phyloP scores from a whole-genome alignment of 2,888 invertebrate genomes.

The Pediacus dermestoides region DNA sequence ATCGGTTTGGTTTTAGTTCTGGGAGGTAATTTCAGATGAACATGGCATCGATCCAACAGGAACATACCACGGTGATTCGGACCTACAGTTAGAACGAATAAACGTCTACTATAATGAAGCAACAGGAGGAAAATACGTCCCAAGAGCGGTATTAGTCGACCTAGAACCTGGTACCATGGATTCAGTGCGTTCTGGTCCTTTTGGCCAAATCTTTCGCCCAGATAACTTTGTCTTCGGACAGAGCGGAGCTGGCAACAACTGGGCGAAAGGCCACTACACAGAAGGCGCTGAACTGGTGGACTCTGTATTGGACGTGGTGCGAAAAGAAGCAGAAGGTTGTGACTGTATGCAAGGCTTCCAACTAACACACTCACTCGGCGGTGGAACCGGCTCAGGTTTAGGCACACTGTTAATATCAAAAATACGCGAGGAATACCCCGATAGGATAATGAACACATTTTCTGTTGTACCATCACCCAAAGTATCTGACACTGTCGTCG shows the following conservation, averaged over 20 bases:
- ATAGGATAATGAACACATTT: conserved; percentile 97
- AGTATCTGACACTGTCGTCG: conserved; percentile 88
- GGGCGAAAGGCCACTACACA: conserved; percentile 91
- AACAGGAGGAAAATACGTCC: conserved; percentile 89
- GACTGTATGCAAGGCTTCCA: conserved; percentile 94
- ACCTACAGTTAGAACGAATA: conserved; percentile 89
- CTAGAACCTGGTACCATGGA: conserved; percentile 98
- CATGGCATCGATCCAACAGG: conserved; percentile 92
- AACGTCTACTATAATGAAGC: conserved; percentile 96
- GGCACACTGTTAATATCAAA: conserved; percentile 94
- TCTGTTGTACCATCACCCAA: conserved; percentile 86
- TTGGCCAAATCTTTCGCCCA: conserved; percentile 89
- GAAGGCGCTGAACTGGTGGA: conserved; percentile 86
- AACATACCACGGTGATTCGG: conserved; percentile 85
- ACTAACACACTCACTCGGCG: conserved; percentile 90
- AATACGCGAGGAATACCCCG: conserved; percentile 96
- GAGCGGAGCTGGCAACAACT: conserved; percentile 81
- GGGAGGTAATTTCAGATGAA: conserved; percentile 95
- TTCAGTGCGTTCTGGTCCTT: conserved; percentile 90
- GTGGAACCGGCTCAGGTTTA: conserved; percentile 96
- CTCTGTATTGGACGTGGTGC: conserved; percentile 77
- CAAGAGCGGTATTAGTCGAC: conserved; percentile 88
- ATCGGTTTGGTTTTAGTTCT: conserved; percentile 70
- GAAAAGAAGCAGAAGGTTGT: conserved; percentile 84
- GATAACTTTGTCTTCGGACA: conserved; percentile 95